Conservation (phyloP, 2,888 invertebrate genomes). For the Drosophila macrospina region DNA sequence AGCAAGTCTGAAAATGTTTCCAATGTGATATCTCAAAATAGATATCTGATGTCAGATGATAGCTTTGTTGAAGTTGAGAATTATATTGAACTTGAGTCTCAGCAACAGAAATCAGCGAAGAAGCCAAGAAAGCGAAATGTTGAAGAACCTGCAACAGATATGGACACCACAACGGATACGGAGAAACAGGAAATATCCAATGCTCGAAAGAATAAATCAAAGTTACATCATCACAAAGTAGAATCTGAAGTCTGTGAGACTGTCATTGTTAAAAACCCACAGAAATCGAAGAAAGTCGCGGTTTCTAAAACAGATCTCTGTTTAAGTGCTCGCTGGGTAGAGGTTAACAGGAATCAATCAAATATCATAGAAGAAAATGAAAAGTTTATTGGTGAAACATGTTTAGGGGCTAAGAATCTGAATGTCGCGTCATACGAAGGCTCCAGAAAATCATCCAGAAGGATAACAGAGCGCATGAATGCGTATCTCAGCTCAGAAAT, state of each 20-base stretch:
- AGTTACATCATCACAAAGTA: not conserved
- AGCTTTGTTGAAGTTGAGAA: slow-evolving; percentile 1
- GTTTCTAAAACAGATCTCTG: slow-evolving; percentile 26
- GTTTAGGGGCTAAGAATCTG: not conserved
- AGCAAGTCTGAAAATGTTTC: not conserved
- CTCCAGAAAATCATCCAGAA: not conserved
- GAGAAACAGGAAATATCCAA: slow-evolving; percentile 7
- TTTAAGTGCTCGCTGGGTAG: slow-evolving; percentile 66
- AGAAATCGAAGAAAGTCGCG: not conserved
- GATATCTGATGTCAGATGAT: slow-evolving; percentile 2
- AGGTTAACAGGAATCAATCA: slow-evolving; percentile 49
- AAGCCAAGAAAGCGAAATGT: slow-evolving; percentile 6
- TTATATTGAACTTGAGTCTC: not conserved
- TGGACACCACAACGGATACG: slow-evolving; percentile 13
- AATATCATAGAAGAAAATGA: slow-evolving; percentile 53
- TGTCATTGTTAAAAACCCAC: not conserved
- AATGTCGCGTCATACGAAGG: not conserved
- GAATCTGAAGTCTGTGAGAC: slow-evolving; percentile 9
- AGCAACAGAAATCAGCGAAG: not conserved
- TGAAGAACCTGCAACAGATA: not conserved
- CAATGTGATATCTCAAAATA: not conserved
- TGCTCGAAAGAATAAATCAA: not conserved
- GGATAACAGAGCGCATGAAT: not conserved
- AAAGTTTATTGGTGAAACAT: slow-evolving; percentile 42
- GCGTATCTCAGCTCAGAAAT: not conserved